phyloP scores from a whole-genome alignment of 2,888 invertebrate species.

The Drosophila acutilabella region DNA sequence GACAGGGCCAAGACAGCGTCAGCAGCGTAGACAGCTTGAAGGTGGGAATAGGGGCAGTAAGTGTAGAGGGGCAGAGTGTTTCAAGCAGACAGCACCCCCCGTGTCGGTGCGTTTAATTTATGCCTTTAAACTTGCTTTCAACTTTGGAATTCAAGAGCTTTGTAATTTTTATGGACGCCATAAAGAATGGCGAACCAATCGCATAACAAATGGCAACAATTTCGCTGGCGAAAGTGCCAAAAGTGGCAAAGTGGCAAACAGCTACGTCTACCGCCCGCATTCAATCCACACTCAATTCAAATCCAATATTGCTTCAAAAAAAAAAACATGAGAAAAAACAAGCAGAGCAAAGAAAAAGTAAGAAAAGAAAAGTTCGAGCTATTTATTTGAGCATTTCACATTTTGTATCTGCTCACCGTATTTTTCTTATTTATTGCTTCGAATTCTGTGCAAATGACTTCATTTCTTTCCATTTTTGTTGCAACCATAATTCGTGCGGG shows the following conservation, averaged over 20 bases:
- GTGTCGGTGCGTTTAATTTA: conserved; percentile 62
- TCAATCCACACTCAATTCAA: conserved; percentile 64
- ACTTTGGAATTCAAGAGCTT: conserved; percentile 53
- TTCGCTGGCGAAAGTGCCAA: conserved; percentile 60
- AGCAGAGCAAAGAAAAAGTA: conserved; percentile 4
- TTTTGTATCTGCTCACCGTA: conserved; percentile 73
- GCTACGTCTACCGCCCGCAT: conserved; percentile 25
- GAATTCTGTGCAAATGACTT: conserved; percentile 62
- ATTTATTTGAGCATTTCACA: conserved; percentile 78
- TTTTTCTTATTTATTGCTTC: conserved; percentile 73
- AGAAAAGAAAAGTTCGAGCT: conserved; percentile 64
- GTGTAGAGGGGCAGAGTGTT: background rate
- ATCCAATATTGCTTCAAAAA: conserved; percentile 55
- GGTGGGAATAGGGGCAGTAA: no score
- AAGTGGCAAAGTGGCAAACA: conserved; percentile 29
- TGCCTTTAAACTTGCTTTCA: conserved; percentile 60
- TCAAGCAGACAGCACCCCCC: conserved; percentile 8
- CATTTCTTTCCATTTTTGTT: conserved; percentile 38
- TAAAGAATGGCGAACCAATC: conserved; percentile 66
- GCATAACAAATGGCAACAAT: conserved; percentile 79
- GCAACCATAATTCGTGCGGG: conserved; percentile 9
- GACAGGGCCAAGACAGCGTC: no score
- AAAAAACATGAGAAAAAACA: background rate
- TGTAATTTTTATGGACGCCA: conserved; percentile 64
- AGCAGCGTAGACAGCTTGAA: no score